These are phyloP conservation scores for Metopia argyrocephala DNA, from an alignment of 2,888 invertebrate genomes.

Conservation along the genomic window DNA sequence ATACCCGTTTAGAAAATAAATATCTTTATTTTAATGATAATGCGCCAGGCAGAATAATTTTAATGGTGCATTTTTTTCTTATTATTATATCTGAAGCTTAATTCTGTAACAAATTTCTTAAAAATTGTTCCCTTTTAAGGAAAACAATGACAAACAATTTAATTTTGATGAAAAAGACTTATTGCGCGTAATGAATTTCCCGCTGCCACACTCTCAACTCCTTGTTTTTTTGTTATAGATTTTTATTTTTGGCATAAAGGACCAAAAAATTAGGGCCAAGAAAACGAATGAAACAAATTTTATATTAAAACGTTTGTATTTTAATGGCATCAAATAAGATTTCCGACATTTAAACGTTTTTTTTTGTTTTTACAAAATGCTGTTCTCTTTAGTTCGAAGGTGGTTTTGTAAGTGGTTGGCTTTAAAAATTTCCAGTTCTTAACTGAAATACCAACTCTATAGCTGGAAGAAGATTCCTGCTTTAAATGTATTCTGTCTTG, in stretches of 20 bases:
- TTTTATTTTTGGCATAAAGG: constrained; percentile 39
- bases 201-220: background rate
- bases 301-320: constrained; percentile 48
- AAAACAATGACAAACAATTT: constrained; percentile 49
- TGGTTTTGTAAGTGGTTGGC: no score
- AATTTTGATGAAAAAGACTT: constrained; percentile 49
- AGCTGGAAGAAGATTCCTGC: no score
- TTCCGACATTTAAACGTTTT: constrained; percentile 39
- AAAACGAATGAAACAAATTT: constrained; percentile 12
- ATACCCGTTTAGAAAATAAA: no score
- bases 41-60: background rate
- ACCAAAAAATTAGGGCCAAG: background rate
- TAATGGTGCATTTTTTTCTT: background rate
- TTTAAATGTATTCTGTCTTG: no score
- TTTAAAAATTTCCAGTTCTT: no score
- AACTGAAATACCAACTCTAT: no score
- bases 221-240: background rate
- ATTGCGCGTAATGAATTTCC: constrained; percentile 38
- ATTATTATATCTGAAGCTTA: background rate
- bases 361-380: constrained; percentile 19
- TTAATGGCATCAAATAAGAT: constrained; percentile 51
- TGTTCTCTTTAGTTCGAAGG: no score
- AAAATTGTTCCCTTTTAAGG: constrained; percentile 3
- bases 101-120: constrained; percentile 3
- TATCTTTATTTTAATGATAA: no score